Evolutionary conservation across 2,797 vertebrate genomes (phyloP).

Genomic region (Acrocephalus scirpaceus): DNA sequence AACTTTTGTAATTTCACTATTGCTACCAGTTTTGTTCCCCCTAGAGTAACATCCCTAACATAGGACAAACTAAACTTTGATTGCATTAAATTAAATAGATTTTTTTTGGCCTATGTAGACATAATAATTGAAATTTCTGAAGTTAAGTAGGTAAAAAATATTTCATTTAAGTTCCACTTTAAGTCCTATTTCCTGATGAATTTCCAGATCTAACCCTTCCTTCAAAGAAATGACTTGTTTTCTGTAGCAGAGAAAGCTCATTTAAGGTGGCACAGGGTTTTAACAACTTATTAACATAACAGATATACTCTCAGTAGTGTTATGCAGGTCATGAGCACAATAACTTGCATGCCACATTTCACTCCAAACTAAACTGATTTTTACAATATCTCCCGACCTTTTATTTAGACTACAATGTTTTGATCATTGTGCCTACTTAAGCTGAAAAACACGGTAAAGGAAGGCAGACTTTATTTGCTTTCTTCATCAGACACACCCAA

Average conservation of each 20-base stretch:
- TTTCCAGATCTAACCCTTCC: background rate
- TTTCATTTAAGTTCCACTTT: constrained; percentile 50
- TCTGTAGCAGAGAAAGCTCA: background rate
- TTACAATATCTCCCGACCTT: background rate
- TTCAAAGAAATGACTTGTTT: background rate
- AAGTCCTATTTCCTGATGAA: background rate
- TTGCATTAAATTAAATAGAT: constrained; percentile 74
- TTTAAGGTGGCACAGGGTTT: constrained; percentile 22
- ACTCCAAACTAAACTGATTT: background rate
- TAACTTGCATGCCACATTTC: background rate
- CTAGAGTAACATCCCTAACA: constrained; percentile 70
- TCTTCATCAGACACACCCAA: constrained; percentile 29
- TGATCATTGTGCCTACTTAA: background rate
- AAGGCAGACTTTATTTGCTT: constrained; percentile 3
- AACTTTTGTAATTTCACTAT: constrained; percentile 80
- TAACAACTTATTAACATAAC: background rate
- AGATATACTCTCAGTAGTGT: background rate
- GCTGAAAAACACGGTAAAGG: background rate
- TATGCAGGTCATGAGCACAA: background rate
- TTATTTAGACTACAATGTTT: background rate
- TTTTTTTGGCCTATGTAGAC: constrained; percentile 52
- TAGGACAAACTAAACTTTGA: constrained; percentile 74
- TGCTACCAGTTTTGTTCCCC: constrained; percentile 76
- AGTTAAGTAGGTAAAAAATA: constrained; percentile 58
- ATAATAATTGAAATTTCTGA: constrained; percentile 60